These are phyloP conservation scores for Neodiprion fabricii DNA, from an alignment of 1,140 invertebrate species.

Conservation along the genomic window DNA sequence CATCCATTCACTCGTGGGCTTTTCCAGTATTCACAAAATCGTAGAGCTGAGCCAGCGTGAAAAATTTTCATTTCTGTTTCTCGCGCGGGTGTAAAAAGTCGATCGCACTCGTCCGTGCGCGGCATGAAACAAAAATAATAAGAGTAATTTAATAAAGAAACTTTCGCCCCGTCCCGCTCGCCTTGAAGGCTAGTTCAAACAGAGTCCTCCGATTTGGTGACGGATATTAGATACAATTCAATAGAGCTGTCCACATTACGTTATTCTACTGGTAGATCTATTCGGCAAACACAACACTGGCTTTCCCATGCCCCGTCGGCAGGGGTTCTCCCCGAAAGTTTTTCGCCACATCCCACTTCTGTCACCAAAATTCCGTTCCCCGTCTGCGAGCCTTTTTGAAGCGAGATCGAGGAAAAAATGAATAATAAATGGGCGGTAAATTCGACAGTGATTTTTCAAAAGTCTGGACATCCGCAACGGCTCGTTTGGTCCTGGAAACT, in stretches of 20 bases:
- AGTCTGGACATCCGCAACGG: too few relatives aligned
- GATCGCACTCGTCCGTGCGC: too few relatives aligned
- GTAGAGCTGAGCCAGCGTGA: too few relatives aligned
- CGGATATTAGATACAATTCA: constrained; percentile 59
- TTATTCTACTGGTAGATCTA: constrained; percentile 58
- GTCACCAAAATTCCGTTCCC: neutral
- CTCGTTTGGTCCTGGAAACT: too few relatives aligned
- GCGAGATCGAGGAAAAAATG: neutral
- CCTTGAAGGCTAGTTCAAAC: constrained; percentile 42
- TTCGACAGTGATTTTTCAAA: neutral
- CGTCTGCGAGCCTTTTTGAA: neutral
- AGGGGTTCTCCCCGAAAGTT: constrained; percentile 52
- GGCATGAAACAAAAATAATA: too few relatives aligned
- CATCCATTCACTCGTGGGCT: too few relatives aligned
- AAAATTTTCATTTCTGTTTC: too few relatives aligned
- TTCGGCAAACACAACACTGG: constrained; percentile 57
- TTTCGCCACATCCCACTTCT: neutral
- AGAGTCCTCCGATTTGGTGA: constrained; percentile 36
- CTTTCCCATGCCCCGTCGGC: constrained; percentile 56
- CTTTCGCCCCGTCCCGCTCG: constrained; percentile 12
- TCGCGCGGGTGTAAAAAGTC: too few relatives aligned
- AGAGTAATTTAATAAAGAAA: constrained; percentile 48
- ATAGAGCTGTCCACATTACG: constrained; percentile 54
- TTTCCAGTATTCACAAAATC: too few relatives aligned
- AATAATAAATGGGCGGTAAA: constrained; percentile 23